phyloP scores from a whole-genome alignment of 2,797 vertebrate genomes.

The Pseudochirops corinnae region DNA sequence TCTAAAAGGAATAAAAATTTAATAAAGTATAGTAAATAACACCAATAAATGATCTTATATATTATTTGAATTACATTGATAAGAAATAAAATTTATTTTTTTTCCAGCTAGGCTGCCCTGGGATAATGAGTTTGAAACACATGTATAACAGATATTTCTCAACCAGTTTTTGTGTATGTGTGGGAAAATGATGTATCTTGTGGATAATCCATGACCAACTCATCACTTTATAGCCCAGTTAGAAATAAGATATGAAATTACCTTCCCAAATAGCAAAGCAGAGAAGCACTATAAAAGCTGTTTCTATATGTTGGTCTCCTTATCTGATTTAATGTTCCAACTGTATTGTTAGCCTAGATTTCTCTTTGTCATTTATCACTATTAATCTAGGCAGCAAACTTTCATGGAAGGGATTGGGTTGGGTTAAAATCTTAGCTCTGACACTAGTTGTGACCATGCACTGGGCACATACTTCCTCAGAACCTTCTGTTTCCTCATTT shows the following conservation, averaged over 20 bases:
- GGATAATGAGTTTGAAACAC: constrained; percentile 19
- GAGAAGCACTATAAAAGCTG: not conserved
- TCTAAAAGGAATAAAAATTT: not conserved
- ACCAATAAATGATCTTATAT: not conserved
- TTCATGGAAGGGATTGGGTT: too few species aligned
- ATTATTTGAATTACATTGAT: not conserved
- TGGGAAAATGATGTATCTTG: not conserved
- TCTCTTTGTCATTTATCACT: not conserved
- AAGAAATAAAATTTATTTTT: not conserved
- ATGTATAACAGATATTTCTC: not conserved
- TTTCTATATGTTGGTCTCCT: not conserved
- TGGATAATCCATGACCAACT: not conserved
- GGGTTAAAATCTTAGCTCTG: too few species aligned
- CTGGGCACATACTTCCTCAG: too few species aligned
- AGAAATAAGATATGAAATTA: not conserved
- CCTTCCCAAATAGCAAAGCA: not conserved
- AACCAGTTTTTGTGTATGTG: not conserved
- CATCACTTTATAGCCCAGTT: not conserved
- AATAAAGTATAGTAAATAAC: not conserved
- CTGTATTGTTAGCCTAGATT: not conserved
- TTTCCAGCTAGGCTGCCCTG: not conserved
- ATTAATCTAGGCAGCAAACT: too few species aligned
- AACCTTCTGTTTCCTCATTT: not conserved
- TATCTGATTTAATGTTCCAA: not conserved
- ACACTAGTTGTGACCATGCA: too few species aligned